Evolutionary conservation across 1,140 invertebrate species (phyloP), one percentile per base, ranked within the genome.

Genomic region (Megalopta genalis): DNA sequence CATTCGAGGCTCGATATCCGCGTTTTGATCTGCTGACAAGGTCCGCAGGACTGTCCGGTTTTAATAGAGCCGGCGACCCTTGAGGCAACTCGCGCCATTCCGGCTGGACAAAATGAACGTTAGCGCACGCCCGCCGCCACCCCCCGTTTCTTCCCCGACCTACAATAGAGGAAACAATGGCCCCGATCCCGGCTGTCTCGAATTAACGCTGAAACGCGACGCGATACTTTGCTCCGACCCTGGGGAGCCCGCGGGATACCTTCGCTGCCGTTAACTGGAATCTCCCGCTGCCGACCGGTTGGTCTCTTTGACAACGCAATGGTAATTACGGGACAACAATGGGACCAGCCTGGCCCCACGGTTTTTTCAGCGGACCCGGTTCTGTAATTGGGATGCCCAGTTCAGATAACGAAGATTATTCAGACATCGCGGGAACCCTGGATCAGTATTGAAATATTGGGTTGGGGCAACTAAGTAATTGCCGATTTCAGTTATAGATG

Each of bases 131-230:
- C 57, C 66, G 62, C 59, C 80, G 46, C 23, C 70, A 54, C 63
- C 73, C 84, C n/a, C 71, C 68, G 71, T 76, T 82, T 81, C 78
- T 81, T 83, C 71, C 60, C 42, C 74, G 65, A 78, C 59, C 77
- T 46, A 83, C 75, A 70, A 81, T 84, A 72, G 72, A 25, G 46
- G 52, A 62, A 77, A 66, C 82, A 72, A 77, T 77, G 79, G 73
- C 60, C 49, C 25, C 23, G 80, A 49, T 79, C 49, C 64, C 49
- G 52, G 52, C 57, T 59, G 73, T 81, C 80, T 67, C 72, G 72
- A 87, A 87, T 87, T 87, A 87, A 87, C 76, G 72, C 57, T 63
- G 70, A 85, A 81, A 83, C 49, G 80, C 82, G 66, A 57, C 12
- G 77, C 52, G 79, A 87, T 87, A 84, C 81, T 87, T 80, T n/a